phyloP scores from a whole-genome alignment of 2,888 invertebrate genomes.

The Tetranychus truncatus region DNA sequence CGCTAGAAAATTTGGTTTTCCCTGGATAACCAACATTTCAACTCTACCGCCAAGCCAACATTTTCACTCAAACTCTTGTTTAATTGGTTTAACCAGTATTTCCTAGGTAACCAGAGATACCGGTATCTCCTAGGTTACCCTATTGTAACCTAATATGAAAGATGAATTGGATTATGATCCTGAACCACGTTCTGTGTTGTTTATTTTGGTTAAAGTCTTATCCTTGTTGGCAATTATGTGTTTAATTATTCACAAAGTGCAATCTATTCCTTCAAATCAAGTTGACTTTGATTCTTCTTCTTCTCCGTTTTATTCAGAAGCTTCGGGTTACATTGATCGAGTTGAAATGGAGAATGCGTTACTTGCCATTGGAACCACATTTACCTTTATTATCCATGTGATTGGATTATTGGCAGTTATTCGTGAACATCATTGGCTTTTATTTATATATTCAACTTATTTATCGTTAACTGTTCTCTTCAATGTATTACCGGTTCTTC shows the following conservation, averaged over 20 bases:
- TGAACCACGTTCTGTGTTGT: not conserved
- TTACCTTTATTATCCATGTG: slow-evolving; percentile 5
- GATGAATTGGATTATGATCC: slow-evolving; percentile 4
- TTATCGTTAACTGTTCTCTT: not conserved
- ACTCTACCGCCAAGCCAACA: not conserved
- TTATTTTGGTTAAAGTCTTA: not conserved
- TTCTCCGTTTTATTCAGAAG: not conserved
- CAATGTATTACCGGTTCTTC: not conserved
- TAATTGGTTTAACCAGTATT: no score
- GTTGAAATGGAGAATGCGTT: slow-evolving; percentile 4
- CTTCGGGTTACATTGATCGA: not conserved
- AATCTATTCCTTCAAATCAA: not conserved
- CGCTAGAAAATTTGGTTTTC: not conserved
- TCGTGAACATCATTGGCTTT: slow-evolving; percentile 8
- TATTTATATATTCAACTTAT: slow-evolving; percentile 6
- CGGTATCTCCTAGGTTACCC: no score
- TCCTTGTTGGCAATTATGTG: not conserved
- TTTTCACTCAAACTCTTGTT: no score
- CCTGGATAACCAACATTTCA: not conserved
- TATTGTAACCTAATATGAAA: not conserved
- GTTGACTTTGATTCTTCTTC: not conserved
- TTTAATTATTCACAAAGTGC: not conserved
- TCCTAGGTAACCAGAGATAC: no score
- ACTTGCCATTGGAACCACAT: slow-evolving; percentile 2
- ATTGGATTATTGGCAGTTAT: slow-evolving; percentile 1